Percentiles rank a stretch among this genome's conserved stretches.
phyloP scores from a whole-genome alignment of 2,113 vertebrate species.

The Nycticryphes semicollaris region DNA sequence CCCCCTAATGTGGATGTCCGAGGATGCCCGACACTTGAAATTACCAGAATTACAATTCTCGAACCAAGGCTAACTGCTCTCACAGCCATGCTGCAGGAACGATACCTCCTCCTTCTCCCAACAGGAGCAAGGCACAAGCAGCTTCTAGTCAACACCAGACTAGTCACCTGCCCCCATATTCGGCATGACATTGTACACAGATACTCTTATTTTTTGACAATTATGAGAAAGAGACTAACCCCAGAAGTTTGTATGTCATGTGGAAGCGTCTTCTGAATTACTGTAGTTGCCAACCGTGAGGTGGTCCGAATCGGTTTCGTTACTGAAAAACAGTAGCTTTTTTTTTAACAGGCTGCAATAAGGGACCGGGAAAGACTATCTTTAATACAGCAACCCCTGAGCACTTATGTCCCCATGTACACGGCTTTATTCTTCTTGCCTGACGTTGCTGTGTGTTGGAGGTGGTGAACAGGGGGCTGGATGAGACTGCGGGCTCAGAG shows the following conservation, averaged over 20 bases:
- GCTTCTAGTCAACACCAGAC: not conserved
- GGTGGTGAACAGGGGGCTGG: not conserved
- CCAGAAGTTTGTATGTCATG: slow-evolving; percentile 67
- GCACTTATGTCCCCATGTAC: not conserved
- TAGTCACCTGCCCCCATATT: not conserved
- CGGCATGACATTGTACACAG: not conserved
- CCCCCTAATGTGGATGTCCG: not conserved
- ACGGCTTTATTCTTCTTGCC: not conserved
- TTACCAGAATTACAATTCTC: no score
- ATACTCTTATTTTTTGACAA: slow-evolving; percentile 5
- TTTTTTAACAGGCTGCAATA: slow-evolving; percentile 20
- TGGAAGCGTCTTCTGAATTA: slow-evolving; percentile 73
- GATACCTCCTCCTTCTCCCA: not conserved
- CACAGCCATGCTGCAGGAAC: not conserved
- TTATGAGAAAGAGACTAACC: slow-evolving; percentile 69
- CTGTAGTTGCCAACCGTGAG: slow-evolving; percentile 72
- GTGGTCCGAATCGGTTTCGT: slow-evolving; percentile 67
- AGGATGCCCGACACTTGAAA: no score
- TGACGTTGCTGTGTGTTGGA: not conserved
- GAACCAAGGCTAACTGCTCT: not conserved
- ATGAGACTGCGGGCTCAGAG: not conserved
- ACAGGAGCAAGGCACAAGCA: not conserved
- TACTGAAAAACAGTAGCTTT: slow-evolving; percentile 71
- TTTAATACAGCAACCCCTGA: not conserved
- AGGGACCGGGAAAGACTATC: slow-evolving; percentile 14